A percentile compares a stretch with the other conserved stretches of the same genome.
phyloP scores from a whole-genome alignment of 2,797 vertebrate species.

The Urosaurus nigricauda region DNA sequence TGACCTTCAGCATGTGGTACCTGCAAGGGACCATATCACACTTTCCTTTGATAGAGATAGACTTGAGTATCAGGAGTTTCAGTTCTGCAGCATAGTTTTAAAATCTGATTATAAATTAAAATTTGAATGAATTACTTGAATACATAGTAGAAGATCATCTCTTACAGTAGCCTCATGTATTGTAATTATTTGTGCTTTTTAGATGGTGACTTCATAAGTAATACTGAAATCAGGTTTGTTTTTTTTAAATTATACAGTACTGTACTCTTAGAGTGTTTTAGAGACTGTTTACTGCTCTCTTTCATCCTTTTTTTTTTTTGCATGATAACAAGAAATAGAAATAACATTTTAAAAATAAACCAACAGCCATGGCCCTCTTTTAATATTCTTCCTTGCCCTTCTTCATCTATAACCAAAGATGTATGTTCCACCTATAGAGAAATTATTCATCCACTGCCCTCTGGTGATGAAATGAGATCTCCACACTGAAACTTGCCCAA shows the following conservation, averaged over 20 bases:
- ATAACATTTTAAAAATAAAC: too few relatives aligned
- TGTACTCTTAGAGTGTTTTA: background rate
- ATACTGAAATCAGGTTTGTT: background rate
- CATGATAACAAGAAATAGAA: too few relatives aligned
- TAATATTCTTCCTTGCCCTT: background rate
- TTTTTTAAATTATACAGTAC: background rate
- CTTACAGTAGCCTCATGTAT: background rate
- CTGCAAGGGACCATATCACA: background rate
- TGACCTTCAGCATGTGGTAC: background rate
- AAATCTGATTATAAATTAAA: background rate
- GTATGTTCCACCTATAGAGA: background rate
- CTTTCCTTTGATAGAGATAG: background rate
- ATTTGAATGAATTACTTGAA: background rate
- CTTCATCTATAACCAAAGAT: background rate
- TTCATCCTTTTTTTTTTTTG: too few relatives aligned
- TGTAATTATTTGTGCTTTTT: background rate
- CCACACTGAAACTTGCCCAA: background rate
- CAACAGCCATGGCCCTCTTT: too few relatives aligned
- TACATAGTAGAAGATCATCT: background rate
- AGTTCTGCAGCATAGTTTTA: background rate
- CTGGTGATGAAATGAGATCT: background rate
- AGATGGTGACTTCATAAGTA: background rate
- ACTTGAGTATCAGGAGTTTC: background rate
- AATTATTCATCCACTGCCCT: background rate
- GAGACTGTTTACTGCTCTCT: background rate